Evolutionary conservation across 2,797 vertebrate genomes (phyloP).

Genomic region (Macropus fuliginosus): DNA sequence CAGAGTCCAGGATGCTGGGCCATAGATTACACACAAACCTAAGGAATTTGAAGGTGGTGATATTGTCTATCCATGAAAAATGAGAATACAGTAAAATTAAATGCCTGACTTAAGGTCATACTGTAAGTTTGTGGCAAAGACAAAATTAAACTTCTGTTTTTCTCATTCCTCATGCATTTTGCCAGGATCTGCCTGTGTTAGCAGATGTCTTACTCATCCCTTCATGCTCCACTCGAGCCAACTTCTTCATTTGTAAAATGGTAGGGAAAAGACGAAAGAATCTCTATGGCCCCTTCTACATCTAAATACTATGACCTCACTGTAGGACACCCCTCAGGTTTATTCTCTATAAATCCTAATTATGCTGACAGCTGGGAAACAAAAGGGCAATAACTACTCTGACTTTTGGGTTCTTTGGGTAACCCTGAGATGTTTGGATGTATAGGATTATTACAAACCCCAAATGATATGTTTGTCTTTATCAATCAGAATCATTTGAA

Average conservation of each 20-base stretch:
- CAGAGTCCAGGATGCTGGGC: background rate
- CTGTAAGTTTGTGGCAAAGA: background rate
- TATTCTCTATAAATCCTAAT: background rate
- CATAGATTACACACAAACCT: background rate
- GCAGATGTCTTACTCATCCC: background rate
- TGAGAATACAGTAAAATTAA: background rate
- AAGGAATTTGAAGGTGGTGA: background rate
- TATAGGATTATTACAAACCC: background rate
- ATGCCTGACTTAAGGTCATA: background rate
- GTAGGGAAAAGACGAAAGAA: background rate
- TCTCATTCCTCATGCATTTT: background rate
- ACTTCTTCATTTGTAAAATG: background rate
- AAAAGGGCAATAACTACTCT: background rate
- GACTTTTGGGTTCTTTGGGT: background rate
- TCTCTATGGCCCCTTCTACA: background rate
- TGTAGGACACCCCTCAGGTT: background rate
- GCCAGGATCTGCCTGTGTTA: background rate
- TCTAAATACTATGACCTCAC: background rate
- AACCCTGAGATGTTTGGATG: background rate
- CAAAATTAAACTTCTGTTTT: background rate
- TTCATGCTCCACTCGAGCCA: background rate
- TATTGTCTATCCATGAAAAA: background rate
- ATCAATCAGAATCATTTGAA: background rate
- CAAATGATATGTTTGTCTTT: background rate
- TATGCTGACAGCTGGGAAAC: background rate